Base-by-base conservation (phyloP, 2,113 vertebrate genomes). In the Hypocryptadius cinnamomeus region DNA sequence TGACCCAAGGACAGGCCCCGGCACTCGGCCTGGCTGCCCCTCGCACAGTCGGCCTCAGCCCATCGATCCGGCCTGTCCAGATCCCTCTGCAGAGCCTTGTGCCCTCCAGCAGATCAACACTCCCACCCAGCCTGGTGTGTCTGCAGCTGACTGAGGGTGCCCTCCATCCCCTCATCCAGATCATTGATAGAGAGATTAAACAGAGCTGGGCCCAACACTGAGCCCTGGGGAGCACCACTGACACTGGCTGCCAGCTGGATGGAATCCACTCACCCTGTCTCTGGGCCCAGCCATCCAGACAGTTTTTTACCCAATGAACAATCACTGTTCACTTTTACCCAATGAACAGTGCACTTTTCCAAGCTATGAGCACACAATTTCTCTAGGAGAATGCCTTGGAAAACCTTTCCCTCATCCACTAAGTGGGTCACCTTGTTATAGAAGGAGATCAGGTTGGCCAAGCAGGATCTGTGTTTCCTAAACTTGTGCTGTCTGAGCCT, bases 161-260 rank as follows among this genome's bases (percentile, higher is more conserved):
- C 51, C 33, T 59, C 23, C 10, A 35, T 59, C 23, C 23, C 56
- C 57, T 59, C n/a, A 59, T 5, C 22, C 56, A 59, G 6, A 24
- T 1, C 1, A 24, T 2, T 24, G 22, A 59, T 4, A 24, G 16
- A 35, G n/a, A 35, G 3, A 2, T 35, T 17, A 3, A 59, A 8
- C 56, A 59, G 56, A 5, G 1, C n/a, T 35, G 23, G n/a, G 2
- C 57, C n/a, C n/a, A 59, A 10, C 57, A 37, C n/a, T 0, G 3
- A 37, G n/a, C 57, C 23, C 23, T 17, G 57, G 57, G n/a, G n/a
- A 35, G 1, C n/a, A 25, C 10, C 57, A 35, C 23, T 37, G n/a
- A 10, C 23, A 57, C n/a, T 3, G 5, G 56, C 56, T 57, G 56
- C 33, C 56, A 59, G n/a, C 57, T 35, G n/a, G n/a, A 59, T 56